Conservation (phyloP, 2,888 invertebrate species). For the Nemurella pictetii region DNA sequence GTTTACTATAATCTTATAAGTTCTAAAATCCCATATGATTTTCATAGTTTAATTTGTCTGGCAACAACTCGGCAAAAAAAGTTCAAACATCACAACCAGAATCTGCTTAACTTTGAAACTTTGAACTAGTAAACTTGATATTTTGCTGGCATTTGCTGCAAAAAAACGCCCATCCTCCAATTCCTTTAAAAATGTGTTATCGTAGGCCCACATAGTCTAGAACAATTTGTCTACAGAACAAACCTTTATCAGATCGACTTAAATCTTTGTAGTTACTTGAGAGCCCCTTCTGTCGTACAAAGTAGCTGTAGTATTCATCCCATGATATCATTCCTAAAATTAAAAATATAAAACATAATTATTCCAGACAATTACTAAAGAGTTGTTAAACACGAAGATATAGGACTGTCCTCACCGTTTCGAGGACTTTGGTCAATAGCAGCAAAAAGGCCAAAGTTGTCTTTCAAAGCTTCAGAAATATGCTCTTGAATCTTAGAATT, state of each 20-base stretch:
- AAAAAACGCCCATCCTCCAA: no score
- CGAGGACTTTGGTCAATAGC: constrained; percentile 67
- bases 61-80: no score
- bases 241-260: constrained; percentile 25
- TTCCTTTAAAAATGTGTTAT: no score
- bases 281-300: constrained; percentile 69
- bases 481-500: constrained; percentile 69
- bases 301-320: constrained; percentile 79
- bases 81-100: no score
- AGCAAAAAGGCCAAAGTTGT: constrained; percentile 68
- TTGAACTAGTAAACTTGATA: no score
- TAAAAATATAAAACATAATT: neutral
- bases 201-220: no score
- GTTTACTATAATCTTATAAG: no score
- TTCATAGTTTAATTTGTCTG: no score
- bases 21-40: no score
- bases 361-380: neutral
- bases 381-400: neutral
- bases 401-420: constrained; percentile 55
- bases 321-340: constrained; percentile 67
- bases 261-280: constrained; percentile 8
- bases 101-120: no score
- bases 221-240: neutral
- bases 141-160: no score
- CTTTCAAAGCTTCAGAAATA: constrained; percentile 66